Percentiles rank a stretch among this genome's conserved stretches.
phyloP scores from a whole-genome alignment of 2,888 invertebrate genomes.

The Macropis europaea region DNA sequence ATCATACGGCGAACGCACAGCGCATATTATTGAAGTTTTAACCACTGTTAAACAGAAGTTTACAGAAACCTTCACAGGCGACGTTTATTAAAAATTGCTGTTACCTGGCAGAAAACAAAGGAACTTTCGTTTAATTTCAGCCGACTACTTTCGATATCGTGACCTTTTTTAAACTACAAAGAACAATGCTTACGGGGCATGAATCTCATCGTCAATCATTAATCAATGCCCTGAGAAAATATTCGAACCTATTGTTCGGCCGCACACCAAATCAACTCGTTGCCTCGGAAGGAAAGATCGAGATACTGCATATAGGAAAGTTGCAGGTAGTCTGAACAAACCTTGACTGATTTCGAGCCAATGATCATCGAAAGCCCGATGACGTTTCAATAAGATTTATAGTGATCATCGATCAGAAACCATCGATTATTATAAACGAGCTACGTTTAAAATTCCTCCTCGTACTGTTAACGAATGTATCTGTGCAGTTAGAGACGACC shows the following conservation, averaged over 20 bases:
- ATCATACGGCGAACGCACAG: constrained; percentile 35
- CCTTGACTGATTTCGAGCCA: constrained; percentile 10
- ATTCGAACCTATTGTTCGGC: constrained; percentile 34
- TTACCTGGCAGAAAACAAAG: background rate
- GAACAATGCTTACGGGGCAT: constrained; percentile 49
- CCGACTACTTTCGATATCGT: constrained; percentile 38
- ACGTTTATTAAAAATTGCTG: background rate
- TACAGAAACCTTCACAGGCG: background rate
- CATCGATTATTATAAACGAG: constrained; percentile 26
- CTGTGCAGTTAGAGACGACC: background rate
- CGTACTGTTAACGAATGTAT: background rate
- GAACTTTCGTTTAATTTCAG: constrained; percentile 18
- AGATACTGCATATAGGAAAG: background rate
- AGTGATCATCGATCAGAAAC: constrained; percentile 13
- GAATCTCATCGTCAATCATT: constrained; percentile 52
- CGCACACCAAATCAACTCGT: constrained; percentile 45
- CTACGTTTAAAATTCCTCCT: background rate
- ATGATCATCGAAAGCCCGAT: constrained; percentile 8
- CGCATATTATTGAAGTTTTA: constrained; percentile 24
- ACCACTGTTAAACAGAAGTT: background rate
- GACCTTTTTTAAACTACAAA: constrained; percentile 29
- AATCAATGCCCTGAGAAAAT: constrained; percentile 53
- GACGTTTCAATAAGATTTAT: constrained; percentile 27
- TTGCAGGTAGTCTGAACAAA: constrained; percentile 10
- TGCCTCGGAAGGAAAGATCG: constrained; percentile 11